Percentiles rank a stretch among this genome's conserved stretches.
These are phyloP conservation scores for Echinarachnius parma DNA, from an alignment of 53 echinoderm and acorn worm species.

Conservation along the genomic window DNA sequence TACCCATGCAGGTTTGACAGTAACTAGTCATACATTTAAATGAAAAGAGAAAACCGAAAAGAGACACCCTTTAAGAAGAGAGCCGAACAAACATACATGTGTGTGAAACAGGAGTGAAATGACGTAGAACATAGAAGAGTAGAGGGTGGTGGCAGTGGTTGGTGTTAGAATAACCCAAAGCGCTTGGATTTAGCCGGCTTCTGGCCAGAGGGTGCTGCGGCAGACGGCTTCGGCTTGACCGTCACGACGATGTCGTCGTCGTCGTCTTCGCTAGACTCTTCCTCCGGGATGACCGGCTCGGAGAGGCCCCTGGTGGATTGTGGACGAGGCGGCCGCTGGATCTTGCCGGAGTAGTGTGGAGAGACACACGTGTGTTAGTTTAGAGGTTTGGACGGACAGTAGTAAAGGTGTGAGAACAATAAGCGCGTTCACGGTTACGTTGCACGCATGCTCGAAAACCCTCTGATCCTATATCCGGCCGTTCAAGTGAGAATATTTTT, in stretches of 20 bases:
- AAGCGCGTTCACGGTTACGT: too few species aligned
- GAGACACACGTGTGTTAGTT: not conserved
- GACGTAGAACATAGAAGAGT: not conserved
- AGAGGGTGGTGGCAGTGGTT: not conserved
- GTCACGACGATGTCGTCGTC: conserved; percentile 41
- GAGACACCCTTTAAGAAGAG: not conserved
- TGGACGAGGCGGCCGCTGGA: too few species aligned
- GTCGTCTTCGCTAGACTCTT: conserved; percentile 18
- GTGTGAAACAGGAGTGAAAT: not conserved
- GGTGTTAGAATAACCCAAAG: conserved; percentile 39
- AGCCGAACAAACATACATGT: not conserved
- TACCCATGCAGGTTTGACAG: too few species aligned
- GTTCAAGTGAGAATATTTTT: too few species aligned
- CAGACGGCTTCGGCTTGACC: conserved; percentile 15
- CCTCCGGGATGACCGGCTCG: conserved; percentile 7
- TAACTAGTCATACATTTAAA: not conserved
- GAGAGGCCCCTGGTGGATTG: too few species aligned
- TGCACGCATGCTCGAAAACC: too few species aligned
- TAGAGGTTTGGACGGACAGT: not conserved
- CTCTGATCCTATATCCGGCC: too few species aligned
- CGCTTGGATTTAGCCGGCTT: conserved; percentile 33
- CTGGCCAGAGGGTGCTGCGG: not conserved
- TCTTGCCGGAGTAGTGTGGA: too few species aligned
- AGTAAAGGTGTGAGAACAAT: too few species aligned
- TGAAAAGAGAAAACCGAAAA: not conserved